Evolutionary conservation across 2,888 invertebrate genomes (phyloP), one percentile per base, ranked within the genome.

Genomic region (Linyphia triangularis): DNA sequence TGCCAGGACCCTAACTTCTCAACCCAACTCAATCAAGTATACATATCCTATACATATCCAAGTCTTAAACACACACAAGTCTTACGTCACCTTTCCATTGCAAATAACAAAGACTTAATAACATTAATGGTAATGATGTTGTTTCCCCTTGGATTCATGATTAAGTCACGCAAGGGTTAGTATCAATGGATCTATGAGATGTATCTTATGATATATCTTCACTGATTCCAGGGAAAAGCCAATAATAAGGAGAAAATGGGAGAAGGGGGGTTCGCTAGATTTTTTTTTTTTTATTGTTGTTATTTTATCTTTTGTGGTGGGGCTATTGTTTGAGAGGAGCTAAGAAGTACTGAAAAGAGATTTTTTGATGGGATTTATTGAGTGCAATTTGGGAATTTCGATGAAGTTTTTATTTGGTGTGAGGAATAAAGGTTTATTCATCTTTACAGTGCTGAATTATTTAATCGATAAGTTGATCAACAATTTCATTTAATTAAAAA

Each of bases 61-160:
- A 19, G 30, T 28, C 33, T 33, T 61, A 40, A 63, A 40, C 24
- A 24, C n/a, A n/a, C 65, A 30, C 24, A 26, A 61, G 22, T 57
- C 78, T 9, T 22, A 28, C 37, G 19, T 13, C 24, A 24, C 5
- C 30, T 61, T 22, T 0, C 37, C 63, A 30, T n/a, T n/a, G 13
- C 33, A 70, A 37, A 63, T 43, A 28, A 63, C 75, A 69, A 85
- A 85, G 84, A 85, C 84, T 85, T 85, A 85, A 85, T 85, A 85
- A 85, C 77, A 30, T 75, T 59, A 81, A 81, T 69, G 73, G 79
- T 86, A 86, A 86, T 86, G 86, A 78, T 81, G 86, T 86, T 79
- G 72, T 81, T 77, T 67, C 69, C 59, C 37, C 79, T 40, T 28
- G 63, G 9, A 13, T 30, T 65, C 59, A 19, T 28, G 73, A 86